Evolutionary conservation across 2,888 invertebrate species (phyloP).

Genomic region (Meliscaeva auricollis): DNA sequence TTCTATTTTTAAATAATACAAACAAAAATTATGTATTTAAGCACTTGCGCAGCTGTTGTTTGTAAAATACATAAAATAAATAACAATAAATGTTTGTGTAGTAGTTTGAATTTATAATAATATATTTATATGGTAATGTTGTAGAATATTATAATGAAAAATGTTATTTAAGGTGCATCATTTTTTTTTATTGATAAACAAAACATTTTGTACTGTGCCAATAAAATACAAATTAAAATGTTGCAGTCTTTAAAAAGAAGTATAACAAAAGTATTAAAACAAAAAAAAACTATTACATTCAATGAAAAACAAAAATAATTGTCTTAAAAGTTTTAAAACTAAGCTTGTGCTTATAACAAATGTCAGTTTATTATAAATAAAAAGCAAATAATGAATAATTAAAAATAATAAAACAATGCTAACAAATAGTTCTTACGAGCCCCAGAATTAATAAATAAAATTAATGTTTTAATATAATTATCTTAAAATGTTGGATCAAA

Average conservation of each 20-base stretch:
- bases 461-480: constrained; percentile 17
- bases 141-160: not conserved
- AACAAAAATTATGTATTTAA: not conserved
- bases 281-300: not conserved
- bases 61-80: not conserved
- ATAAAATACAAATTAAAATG: constrained; percentile 48
- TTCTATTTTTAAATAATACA: constrained; percentile 13
- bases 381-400: not conserved
- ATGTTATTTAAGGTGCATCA: constrained; percentile 34
- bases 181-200: constrained; percentile 6
- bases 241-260: not conserved
- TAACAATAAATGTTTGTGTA: not conserved
- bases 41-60: constrained; percentile 14
- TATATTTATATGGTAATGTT: not conserved
- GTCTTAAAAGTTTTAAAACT: not conserved
- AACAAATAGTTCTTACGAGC: constrained; percentile 78
- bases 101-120: not conserved
- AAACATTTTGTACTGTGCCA: constrained; percentile 68
- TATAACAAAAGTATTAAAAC: not conserved
- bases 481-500: constrained; percentile 18
- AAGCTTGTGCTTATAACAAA: not conserved
- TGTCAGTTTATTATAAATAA: constrained; percentile 1
- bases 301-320: not conserved
- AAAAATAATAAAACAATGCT: constrained; percentile 1
- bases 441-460: constrained; percentile 78